phyloP scores from a whole-genome alignment of 2,797 vertebrate species.

The Melanotaenia nigrans region DNA sequence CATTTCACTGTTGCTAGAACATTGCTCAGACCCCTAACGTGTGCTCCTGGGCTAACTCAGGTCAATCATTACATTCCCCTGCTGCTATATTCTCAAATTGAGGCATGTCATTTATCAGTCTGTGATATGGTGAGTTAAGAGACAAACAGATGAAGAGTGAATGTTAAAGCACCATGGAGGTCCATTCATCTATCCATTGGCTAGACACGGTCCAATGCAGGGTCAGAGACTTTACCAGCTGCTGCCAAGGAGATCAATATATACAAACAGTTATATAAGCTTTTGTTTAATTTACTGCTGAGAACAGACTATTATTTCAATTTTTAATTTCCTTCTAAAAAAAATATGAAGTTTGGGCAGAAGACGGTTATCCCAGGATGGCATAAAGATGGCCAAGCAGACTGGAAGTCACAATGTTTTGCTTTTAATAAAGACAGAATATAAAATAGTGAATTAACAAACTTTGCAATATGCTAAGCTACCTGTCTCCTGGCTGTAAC shows the following conservation, averaged over 20 bases:
- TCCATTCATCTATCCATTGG: not conserved
- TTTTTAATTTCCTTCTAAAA: not conserved
- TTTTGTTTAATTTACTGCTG: not conserved
- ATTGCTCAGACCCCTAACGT: slow-evolving; percentile 56
- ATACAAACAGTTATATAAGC: not conserved
- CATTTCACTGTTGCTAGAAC: slow-evolving; percentile 67
- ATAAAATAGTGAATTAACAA: not conserved
- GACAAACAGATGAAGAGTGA: slow-evolving; percentile 42
- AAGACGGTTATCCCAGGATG: not conserved
- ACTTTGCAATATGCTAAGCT: not conserved
- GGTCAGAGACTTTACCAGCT: too few species aligned
- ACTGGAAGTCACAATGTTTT: not conserved
- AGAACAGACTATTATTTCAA: not conserved
- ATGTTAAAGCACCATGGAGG: not conserved
- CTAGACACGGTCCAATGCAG: not conserved
- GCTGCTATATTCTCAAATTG: slow-evolving; percentile 59
- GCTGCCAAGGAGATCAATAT: not conserved
- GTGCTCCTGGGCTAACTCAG: slow-evolving; percentile 48
- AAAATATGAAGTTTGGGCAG: not conserved
- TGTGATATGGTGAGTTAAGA: slow-evolving; percentile 42
- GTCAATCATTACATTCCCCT: slow-evolving; percentile 63
- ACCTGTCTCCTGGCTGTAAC: not conserved
- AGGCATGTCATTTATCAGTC: slow-evolving; percentile 61
- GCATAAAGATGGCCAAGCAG: not conserved
- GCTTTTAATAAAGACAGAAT: not conserved